phyloP scores from a whole-genome alignment of 2,113 vertebrate genomes.

The Rhizomys pruinosus region DNA sequence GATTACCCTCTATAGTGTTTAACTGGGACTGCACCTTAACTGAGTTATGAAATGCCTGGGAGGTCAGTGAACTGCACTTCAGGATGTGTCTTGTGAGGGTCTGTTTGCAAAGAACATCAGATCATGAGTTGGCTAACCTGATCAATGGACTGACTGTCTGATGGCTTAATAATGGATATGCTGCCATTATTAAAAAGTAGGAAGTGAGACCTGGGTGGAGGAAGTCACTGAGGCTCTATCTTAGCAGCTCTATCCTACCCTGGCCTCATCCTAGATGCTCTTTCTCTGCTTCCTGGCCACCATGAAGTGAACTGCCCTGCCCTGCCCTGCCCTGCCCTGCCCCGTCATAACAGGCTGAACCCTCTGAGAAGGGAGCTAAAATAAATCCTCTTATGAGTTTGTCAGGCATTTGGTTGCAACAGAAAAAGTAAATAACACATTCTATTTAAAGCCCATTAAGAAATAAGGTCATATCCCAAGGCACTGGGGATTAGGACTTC shows the following conservation, averaged over 20 bases:
- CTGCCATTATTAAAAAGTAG: not conserved
- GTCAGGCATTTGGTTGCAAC: not conserved
- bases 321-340: not conserved
- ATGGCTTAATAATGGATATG: not conserved
- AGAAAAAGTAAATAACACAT: not conserved
- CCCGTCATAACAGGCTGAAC: not conserved
- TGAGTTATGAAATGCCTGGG: not conserved
- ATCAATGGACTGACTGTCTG: not conserved
- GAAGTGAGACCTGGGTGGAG: not conserved
- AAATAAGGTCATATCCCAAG: not conserved
- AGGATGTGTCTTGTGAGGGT: not conserved
- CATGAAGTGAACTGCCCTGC: not conserved
- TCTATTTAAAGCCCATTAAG: not conserved
- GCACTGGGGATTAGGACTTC: not conserved
- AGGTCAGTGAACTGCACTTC: not conserved
- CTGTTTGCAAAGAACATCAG: not conserved
- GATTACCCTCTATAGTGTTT: not conserved
- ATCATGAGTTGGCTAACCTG: not conserved
- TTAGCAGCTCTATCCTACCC: too few relatives aligned
- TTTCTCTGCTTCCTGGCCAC: not conserved
- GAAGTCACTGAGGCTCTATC: not conserved
- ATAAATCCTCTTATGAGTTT: not conserved
- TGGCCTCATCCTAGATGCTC: not conserved
- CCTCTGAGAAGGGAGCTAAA: not conserved
- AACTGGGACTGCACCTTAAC: not conserved